Conservation (phyloP, 2,888 invertebrate species). For the Agonopterix arenella region DNA sequence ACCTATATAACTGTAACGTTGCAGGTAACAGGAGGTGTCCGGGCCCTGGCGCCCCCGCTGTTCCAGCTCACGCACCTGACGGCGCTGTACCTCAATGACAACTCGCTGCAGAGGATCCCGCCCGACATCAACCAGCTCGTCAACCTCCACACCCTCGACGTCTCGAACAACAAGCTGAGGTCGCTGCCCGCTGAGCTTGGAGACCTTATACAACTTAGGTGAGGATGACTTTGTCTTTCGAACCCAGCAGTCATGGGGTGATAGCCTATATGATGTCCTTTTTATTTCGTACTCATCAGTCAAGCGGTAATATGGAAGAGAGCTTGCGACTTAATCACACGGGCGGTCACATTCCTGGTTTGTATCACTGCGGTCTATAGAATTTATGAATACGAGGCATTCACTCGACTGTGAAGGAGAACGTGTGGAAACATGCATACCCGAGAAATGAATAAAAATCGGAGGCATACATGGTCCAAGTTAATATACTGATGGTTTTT, state of each 20-base stretch:
- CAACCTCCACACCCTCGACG: constrained; percentile 92
- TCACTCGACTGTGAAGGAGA: no score
- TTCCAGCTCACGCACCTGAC: constrained; percentile 96
- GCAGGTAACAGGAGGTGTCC: constrained; percentile 92
- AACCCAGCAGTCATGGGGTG: background rate
- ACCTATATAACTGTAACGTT: constrained; percentile 22
- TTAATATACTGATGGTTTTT: no score
- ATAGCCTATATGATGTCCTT: background rate
- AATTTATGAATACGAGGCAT: no score
- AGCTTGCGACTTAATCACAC: no score
- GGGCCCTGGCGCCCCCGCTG: constrained; percentile 93
- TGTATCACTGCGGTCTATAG: no score
- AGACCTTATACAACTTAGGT: constrained; percentile 96
- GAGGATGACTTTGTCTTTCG: constrained; percentile 12
- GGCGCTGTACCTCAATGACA: constrained; percentile 96
- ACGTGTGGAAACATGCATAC: no score
- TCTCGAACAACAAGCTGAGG: constrained; percentile 96
- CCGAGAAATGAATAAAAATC: no score
- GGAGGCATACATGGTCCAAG: no score
- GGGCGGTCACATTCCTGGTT: no score
- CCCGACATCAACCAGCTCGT: constrained; percentile 91
- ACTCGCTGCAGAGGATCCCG: constrained; percentile 93
- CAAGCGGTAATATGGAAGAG: background rate
- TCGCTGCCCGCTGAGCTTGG: constrained; percentile 97
- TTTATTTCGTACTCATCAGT: background rate